These are phyloP conservation scores for Microtus pennsylvanicus DNA, from an alignment of 2,113 vertebrate genomes.

Conservation along the genomic window DNA sequence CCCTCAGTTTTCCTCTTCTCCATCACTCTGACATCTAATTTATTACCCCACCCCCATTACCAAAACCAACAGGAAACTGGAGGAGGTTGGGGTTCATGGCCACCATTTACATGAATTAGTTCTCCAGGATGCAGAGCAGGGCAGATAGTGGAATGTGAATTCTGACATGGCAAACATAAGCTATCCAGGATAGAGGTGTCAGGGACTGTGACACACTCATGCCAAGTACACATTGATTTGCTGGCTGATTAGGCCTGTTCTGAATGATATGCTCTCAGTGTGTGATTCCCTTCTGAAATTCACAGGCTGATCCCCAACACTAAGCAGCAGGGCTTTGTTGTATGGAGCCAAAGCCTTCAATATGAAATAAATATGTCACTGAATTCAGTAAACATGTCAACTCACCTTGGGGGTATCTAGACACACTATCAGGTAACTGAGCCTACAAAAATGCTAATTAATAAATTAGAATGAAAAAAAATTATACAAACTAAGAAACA, in stretches of 20 bases:
- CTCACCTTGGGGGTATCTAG: not conserved
- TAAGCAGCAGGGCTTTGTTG: not conserved
- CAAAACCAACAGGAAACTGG: not conserved
- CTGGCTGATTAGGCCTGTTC: not conserved
- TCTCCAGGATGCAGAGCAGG: not conserved
- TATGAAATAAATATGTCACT: not conserved
- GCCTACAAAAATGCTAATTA: not conserved
- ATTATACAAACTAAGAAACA: slow-evolving; percentile 13
- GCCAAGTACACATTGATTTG: not conserved
- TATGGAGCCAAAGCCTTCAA: not conserved
- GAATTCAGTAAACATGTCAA: slow-evolving; percentile 17
- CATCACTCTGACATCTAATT: not conserved
- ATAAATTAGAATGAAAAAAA: slow-evolving; percentile 1
- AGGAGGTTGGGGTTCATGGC: not conserved
- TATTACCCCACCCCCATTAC: not conserved
- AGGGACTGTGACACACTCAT: not conserved
- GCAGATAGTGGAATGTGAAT: not conserved
- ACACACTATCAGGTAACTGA: not conserved
- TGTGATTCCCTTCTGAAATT: not conserved
- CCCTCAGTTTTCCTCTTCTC: not conserved
- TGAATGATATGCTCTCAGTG: not conserved
- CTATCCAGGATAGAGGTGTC: not conserved
- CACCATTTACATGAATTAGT: not conserved
- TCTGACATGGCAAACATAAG: not conserved
- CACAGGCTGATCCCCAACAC: not conserved